Evolutionary conservation across 2,113 vertebrate species (phyloP), one percentile per base, ranked within the genome.

Genomic region (Willisornis vidua): DNA sequence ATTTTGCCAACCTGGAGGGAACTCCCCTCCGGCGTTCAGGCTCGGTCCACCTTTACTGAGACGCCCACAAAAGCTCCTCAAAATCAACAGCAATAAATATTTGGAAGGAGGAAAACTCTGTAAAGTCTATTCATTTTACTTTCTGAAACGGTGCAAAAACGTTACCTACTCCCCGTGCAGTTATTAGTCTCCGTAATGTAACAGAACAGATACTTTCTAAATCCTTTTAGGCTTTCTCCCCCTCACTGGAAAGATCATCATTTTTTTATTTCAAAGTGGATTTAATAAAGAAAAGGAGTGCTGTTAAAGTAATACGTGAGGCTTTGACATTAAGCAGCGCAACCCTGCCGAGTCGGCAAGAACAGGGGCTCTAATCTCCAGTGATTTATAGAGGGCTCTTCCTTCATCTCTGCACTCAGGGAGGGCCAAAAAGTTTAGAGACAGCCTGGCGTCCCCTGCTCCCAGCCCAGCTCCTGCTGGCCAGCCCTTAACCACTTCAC

Each of bases 381-480:
- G 98, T 99, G 99, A 99, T 99, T 99, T 99, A 99, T 99, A 98
- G 98, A 98, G 98, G 96, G 98, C 97, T 98, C 98, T 99, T 99
- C 98, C 98, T 98, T 98, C 98, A 98, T 98, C 98, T 99, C 98
- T 97, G 98, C 97, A 97, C 98, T 98, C 94, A 98, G 98, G 98
- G 98, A 99, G 98, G 98, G 99, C 98, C 99, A 98, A 98, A 98
- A 98, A 98, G 98, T 98, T 98, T 98, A 98, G 99, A 99, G 99
- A 99, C 99, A 99, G 99, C 86, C 98, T 99, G 99, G 99, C 99
- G 98, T 99, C 99, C 98, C 98, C 94, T 97, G 91, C 98, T 97
- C 98, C 94, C 97, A 96, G 97, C 98, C 97, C 98, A 98, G 98
- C 98, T 98, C 98, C 98, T 97, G 98, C 98, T 97, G 98, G 96